phyloP scores from a whole-genome alignment of 1,140 invertebrate genomes.

The Pollicipes pollicipes region DNA sequence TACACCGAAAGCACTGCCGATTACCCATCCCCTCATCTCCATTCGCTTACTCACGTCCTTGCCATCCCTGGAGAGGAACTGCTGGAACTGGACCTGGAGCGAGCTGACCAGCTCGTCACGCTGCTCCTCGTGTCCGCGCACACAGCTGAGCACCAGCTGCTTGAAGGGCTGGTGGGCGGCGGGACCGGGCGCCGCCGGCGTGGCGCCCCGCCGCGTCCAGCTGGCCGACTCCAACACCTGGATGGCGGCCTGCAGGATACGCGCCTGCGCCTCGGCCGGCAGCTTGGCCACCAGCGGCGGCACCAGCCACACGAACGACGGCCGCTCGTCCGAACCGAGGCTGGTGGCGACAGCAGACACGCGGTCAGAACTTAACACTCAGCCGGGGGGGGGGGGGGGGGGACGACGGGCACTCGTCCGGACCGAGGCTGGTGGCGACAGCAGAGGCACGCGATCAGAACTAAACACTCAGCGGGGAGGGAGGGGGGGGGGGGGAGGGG shows the following conservation, averaged over 20 bases:
- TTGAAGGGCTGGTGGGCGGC: constrained; percentile 74
- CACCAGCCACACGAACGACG: constrained; percentile 59
- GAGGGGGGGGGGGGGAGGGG: constrained; percentile 24
- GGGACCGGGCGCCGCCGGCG: constrained; percentile 18
- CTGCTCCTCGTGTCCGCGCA: constrained; percentile 88
- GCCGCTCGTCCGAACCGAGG: constrained; percentile 13
- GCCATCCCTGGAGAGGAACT: constrained; percentile 44
- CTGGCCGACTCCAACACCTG: constrained; percentile 27
- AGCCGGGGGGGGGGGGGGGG: too few relatives aligned
- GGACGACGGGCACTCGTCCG: constrained; percentile 21
- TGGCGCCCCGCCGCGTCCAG: constrained; percentile 9
- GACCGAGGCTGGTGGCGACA: neutral
- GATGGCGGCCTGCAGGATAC: constrained; percentile 72
- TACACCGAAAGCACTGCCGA: too few relatives aligned
- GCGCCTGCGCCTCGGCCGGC: constrained; percentile 70
- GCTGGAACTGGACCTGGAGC: constrained; percentile 71
- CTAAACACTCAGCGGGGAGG: too few relatives aligned
- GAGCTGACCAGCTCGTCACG: constrained; percentile 77
- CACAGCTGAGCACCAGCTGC: constrained; percentile 75
- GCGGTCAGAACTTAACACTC: too few relatives aligned
- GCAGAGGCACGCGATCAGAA: too few relatives aligned
- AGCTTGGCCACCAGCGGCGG: constrained; percentile 83
- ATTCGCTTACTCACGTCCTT: neutral
- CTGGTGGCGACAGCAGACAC: neutral
- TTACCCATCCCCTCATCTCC: too few relatives aligned